Evolutionary conservation across 2,888 invertebrate species (phyloP).

Genomic region (Ypsolopha sequella): DNA sequence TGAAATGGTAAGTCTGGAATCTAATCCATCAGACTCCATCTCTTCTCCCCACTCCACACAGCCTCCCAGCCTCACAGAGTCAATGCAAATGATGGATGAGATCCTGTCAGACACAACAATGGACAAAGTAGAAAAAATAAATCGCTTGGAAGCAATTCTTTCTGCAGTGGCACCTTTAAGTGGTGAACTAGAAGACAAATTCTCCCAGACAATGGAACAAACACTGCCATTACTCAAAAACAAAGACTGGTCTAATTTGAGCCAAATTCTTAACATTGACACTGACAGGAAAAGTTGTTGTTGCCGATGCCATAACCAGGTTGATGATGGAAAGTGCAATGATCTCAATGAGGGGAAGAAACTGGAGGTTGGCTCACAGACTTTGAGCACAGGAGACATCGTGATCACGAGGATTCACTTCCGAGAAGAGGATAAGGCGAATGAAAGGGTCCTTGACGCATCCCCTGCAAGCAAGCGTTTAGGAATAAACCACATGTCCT

Average conservation of each 20-base stretch:
- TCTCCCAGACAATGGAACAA: slow-evolving; percentile 66
- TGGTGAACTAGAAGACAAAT: slow-evolving; percentile 67
- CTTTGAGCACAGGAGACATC: slow-evolving; percentile 91
- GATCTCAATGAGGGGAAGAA: slow-evolving; percentile 59
- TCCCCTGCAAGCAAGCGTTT: slow-evolving; percentile 49
- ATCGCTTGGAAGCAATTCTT: slow-evolving; percentile 87
- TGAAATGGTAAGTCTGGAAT: slow-evolving; percentile 86
- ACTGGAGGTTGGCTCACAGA: slow-evolving; percentile 79
- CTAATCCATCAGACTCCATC: slow-evolving; percentile 81
- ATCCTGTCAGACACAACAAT: slow-evolving; percentile 85
- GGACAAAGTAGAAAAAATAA: slow-evolving; percentile 88
- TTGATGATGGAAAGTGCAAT: slow-evolving; percentile 50
- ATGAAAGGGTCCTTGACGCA: slow-evolving; percentile 60
- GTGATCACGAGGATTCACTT: slow-evolving; percentile 87
- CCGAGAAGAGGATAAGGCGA: slow-evolving; percentile 59
- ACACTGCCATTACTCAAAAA: slow-evolving; percentile 64
- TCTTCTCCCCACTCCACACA: slow-evolving; percentile 83
- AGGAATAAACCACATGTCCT: slow-evolving; percentile 57
- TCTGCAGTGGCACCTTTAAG: slow-evolving; percentile 82
- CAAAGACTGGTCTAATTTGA: slow-evolving; percentile 65
- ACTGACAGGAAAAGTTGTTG: slow-evolving; percentile 59
- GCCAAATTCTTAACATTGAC: slow-evolving; percentile 60
- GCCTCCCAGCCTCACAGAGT: slow-evolving; percentile 87
- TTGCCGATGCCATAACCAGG: slow-evolving; percentile 69
- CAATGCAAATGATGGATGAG: slow-evolving; percentile 91